Conservation (phyloP, 2,797 vertebrate species). For the Glyptemys insculpta region DNA sequence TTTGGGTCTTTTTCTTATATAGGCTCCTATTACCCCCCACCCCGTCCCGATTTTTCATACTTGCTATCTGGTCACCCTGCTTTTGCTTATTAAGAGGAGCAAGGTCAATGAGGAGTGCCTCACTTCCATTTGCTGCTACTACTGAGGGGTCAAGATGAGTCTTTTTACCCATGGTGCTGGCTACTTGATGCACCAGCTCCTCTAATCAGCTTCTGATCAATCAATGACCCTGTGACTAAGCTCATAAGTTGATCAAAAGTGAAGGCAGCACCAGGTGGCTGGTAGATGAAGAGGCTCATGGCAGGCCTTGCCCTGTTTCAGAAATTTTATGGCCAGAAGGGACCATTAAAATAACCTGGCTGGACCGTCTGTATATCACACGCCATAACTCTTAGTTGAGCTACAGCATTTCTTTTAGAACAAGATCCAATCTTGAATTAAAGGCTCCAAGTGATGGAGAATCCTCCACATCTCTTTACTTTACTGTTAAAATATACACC, state of each 20-base stretch:
- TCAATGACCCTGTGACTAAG: not conserved
- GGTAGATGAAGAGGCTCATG: not conserved
- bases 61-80: not conserved
- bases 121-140: not conserved
- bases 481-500: not conserved
- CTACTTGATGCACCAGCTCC: not conserved
- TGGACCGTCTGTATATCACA: not conserved
- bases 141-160: not conserved
- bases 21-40: too few species aligned
- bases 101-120: not conserved
- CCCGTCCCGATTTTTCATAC: too few species aligned
- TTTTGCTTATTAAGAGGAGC: not conserved
- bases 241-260: not conserved
- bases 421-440: not conserved
- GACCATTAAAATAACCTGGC: not conserved
- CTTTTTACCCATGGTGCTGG: not conserved
- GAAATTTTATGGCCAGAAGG: not conserved
- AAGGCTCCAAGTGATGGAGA: not conserved
- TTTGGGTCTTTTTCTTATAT: too few species aligned
- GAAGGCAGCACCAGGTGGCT: not conserved
- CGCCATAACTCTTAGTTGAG: not conserved
- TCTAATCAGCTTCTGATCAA: not conserved
- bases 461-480: not conserved
- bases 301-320: not conserved
- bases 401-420: not conserved